A percentile compares a stretch with the other conserved stretches of the same genome.
Evolutionary conservation across 2,888 invertebrate species (phyloP).

Genomic region (Aspidiotus destructor): DNA sequence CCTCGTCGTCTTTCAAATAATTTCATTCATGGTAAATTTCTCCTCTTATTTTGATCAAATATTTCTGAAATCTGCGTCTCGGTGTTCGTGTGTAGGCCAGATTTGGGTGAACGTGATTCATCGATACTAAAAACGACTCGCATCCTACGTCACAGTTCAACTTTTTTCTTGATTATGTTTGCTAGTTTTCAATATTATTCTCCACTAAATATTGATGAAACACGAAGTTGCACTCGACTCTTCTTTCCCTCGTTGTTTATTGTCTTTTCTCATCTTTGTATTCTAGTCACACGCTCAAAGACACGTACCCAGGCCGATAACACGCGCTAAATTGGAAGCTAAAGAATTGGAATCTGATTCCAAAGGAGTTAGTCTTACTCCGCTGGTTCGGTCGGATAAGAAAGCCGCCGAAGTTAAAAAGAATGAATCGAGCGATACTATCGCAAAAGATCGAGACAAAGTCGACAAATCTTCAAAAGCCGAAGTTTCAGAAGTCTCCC

Average conservation of each 20-base stretch:
- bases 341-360: constrained; percentile 44
- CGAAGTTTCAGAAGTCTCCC: not conserved
- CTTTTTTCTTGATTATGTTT: too few species aligned
- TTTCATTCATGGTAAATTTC: too few species aligned
- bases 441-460: constrained; percentile 23
- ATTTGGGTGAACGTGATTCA: not conserved
- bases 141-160: too few species aligned
- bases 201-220: too few species aligned
- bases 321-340: constrained; percentile 52
- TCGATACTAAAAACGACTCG: too few species aligned
- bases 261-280: not conserved
- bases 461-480: not conserved
- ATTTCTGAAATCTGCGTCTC: not conserved
- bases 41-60: not conserved
- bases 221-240: too few species aligned
- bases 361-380: constrained; percentile 41
- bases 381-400: constrained; percentile 34
- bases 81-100: not conserved
- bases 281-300: constrained; percentile 36
- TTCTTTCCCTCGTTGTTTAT: too few species aligned
- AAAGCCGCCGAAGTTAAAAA: constrained; percentile 33
- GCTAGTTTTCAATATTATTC: too few species aligned
- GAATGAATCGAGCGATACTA: constrained; percentile 22
- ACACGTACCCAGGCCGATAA: constrained; percentile 52
- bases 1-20: too few species aligned